Evolutionary conservation across 2,113 vertebrate species (phyloP).

Genomic region (Plectropomus leopardus): DNA sequence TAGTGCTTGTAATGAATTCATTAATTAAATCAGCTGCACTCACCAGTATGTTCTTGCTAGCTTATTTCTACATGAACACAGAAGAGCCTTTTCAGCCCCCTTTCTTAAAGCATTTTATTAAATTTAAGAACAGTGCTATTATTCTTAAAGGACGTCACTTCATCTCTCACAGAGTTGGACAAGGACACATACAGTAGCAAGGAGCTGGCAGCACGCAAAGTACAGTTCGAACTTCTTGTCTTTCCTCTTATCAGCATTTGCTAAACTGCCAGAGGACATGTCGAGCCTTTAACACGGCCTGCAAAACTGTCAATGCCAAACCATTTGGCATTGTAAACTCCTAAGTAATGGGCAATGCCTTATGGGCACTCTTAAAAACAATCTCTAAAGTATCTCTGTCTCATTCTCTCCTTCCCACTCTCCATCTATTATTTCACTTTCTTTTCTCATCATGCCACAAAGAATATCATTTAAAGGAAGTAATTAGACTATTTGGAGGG

Average conservation of each 20-base stretch:
- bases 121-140: neutral
- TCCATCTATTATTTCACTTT: constrained; percentile 5
- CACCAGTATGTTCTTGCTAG: neutral
- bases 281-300: constrained; percentile 42
- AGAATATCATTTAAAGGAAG: neutral
- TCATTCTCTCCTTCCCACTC: neutral
- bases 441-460: neutral
- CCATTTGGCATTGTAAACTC: constrained; percentile 63
- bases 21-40: constrained; percentile 20
- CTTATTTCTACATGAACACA: no score
- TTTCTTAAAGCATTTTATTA: neutral
- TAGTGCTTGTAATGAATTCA: neutral
- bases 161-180: neutral
- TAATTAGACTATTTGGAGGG: neutral
- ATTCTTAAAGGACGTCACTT: constrained; percentile 5
- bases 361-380: constrained; percentile 49
- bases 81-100: neutral
- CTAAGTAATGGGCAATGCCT: constrained; percentile 50
- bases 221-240: constrained; percentile 26
- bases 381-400: constrained; percentile 8
- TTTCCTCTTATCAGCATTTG: constrained; percentile 47
- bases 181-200: neutral
- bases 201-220: neutral
- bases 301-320: constrained; percentile 55
- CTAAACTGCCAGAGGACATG: constrained; percentile 48